Evolutionary conservation across 2,888 invertebrate genomes (phyloP).

Genomic region (Linhomoeus sp.): DNA sequence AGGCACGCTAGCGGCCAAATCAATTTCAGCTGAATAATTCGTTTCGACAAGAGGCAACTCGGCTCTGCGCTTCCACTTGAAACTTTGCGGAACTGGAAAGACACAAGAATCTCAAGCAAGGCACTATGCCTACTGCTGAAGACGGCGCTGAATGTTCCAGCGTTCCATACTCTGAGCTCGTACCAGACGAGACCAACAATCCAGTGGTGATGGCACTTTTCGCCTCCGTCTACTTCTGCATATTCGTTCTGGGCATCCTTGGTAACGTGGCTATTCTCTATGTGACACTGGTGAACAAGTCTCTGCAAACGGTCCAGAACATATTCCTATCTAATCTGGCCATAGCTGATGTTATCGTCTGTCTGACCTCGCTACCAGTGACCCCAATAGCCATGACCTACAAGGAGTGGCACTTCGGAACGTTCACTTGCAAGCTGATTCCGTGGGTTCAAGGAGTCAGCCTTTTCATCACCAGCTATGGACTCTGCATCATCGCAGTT

Average conservation of each 20-base stretch:
- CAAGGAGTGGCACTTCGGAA: slow-evolving; percentile 75
- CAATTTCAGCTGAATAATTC: no score
- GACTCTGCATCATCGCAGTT: slow-evolving; percentile 79
- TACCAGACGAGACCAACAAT: no score
- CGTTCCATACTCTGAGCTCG: no score
- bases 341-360: slow-evolving; percentile 74
- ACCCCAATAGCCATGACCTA: slow-evolving; percentile 82
- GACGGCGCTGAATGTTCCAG: no score
- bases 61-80: no score
- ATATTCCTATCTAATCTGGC: slow-evolving; percentile 88
- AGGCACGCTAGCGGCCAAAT: no score
- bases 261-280: slow-evolving; percentile 19
- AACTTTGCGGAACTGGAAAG: no score
- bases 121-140: no score
- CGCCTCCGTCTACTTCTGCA: slow-evolving; percentile 11
- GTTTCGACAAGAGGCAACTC: no score
- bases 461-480: slow-evolving; percentile 84
- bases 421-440: slow-evolving; percentile 66
- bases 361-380: slow-evolving; percentile 79
- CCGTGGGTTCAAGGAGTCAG: slow-evolving; percentile 81
- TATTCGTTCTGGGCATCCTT: slow-evolving; percentile 22
- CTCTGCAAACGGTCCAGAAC: slow-evolving; percentile 37
- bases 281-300: slow-evolving; percentile 14
- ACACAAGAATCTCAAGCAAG: no score
- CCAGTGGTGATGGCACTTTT: slow-evolving; percentile 6